Base-by-base conservation (phyloP, 2,113 vertebrate species). In the Hypanus sabinus region DNA sequence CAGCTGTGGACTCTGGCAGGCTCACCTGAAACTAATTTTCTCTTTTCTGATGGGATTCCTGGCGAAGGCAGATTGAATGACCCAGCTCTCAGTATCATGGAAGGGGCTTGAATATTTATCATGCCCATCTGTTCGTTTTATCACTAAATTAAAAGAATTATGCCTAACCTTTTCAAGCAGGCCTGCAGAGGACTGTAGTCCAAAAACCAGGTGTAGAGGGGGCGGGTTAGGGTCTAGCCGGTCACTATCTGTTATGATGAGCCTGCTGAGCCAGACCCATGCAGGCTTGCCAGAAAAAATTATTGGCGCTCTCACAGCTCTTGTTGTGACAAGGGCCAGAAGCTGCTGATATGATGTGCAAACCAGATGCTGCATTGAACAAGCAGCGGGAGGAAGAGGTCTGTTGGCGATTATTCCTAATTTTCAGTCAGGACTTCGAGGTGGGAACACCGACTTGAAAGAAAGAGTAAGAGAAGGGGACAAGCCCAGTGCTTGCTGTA, bases 331-430 rank as follows among this genome's bases (percentile, higher is more conserved):
- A 90, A 95, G 96, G 96, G 95, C 96, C 94, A 92, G 94, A 60
- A 68, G 80, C 76, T 94, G 95, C 94, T 95, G 95, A 94, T 96
- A 36, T 85, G 96, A 96, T 97, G 97, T 98, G 97, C 96, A 97
- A 95, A 97, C 97, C 98, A 98, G 98, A 98, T 98, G 98, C 98
- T 90, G n/a, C 85, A 90, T 16, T 60, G 12, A 95, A 96, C 57
- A 24, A 94, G 94, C 0, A n/a, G 95, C 94, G 68, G 94, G 73
- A 88, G 95, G 95, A 94, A 94, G 94, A 95, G 96, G 91, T 95
- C 98, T 98, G 98, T 97, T 98, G 97, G 96, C 97, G 98, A 98
- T 98, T 98, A 98, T 97, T 96, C 96, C 96, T 98, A 97, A 98
- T 98, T 97, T 96, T 38, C 70, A 95, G 96, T 96, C 97, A 97